Evolutionary conservation across 2,797 vertebrate genomes (phyloP).

Genomic region (Urocyon cinereoargenteus): DNA sequence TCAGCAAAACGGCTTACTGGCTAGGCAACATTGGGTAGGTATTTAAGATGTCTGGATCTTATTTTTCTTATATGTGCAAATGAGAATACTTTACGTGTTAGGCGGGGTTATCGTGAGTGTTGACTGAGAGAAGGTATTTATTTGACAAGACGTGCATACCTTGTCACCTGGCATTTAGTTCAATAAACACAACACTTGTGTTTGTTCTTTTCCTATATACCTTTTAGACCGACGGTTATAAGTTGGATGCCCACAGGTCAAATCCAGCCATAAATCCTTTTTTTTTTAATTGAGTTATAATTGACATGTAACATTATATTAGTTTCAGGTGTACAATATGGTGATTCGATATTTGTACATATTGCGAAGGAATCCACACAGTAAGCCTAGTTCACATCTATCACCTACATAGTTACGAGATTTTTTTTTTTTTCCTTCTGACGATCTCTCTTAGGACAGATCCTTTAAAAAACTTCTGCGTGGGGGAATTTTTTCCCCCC

Average conservation of each 20-base stretch:
- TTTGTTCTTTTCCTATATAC: not conserved
- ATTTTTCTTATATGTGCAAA: conserved; percentile 11
- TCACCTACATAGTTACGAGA: not conserved
- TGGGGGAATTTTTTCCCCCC: not conserved
- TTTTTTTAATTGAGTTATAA: not conserved
- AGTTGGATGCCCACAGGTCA: not conserved
- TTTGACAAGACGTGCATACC: not conserved
- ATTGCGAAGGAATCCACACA: not conserved
- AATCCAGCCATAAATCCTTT: not conserved
- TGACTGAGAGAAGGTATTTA: not conserved
- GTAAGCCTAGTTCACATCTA: not conserved
- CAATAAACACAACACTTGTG: not conserved
- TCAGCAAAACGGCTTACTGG: not conserved
- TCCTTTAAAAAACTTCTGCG: not conserved
- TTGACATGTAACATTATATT: not conserved
- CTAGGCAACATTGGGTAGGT: not conserved
- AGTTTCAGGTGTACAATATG: not conserved
- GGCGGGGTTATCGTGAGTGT: not conserved
- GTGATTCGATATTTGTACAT: not conserved
- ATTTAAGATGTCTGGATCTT: not conserved
- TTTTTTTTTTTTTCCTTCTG: not conserved
- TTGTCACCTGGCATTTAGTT: not conserved
- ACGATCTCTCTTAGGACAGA: not conserved
- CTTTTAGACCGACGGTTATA: not conserved
- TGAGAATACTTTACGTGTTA: not conserved